phyloP scores from a whole-genome alignment of 2,113 vertebrate genomes.

The Phocoena phocoena region DNA sequence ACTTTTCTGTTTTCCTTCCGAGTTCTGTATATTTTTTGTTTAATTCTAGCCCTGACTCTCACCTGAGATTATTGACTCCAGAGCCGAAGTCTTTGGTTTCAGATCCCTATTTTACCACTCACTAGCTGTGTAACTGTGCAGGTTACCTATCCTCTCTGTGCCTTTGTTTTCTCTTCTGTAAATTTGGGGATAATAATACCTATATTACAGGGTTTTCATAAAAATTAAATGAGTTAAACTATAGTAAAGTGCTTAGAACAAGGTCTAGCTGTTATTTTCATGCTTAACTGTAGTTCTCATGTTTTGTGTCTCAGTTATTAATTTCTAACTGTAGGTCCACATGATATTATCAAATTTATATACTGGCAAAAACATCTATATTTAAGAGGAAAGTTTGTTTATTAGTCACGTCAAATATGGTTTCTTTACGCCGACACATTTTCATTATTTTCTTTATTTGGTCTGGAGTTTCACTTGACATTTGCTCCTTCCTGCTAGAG shows the following conservation, averaged over 20 bases:
- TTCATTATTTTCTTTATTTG: not conserved
- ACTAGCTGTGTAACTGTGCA: not conserved
- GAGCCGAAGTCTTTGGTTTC: not conserved
- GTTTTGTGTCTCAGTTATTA: not conserved
- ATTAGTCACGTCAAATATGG: not conserved
- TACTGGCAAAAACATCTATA: not conserved
- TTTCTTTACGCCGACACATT: not conserved
- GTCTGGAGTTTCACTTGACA: not conserved
- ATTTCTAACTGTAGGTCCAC: not conserved
- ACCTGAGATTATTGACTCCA: not conserved
- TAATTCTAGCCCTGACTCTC: not conserved
- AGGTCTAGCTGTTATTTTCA: not conserved
- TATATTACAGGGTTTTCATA: not conserved
- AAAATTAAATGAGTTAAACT: not conserved
- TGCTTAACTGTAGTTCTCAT: not conserved
- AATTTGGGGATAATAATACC: not conserved
- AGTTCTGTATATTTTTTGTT: not conserved
- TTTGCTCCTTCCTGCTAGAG: not conserved
- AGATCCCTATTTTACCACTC: not conserved
- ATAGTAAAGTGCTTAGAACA: not conserved
- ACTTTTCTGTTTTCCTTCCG: not conserved
- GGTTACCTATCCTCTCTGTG: accelerated
- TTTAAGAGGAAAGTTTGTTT: not conserved
- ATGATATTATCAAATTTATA: not conserved
- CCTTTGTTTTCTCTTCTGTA: not conserved